Evolutionary conservation across 1,140 invertebrate genomes (phyloP).

Genomic region (Sycophaga agraensis): DNA sequence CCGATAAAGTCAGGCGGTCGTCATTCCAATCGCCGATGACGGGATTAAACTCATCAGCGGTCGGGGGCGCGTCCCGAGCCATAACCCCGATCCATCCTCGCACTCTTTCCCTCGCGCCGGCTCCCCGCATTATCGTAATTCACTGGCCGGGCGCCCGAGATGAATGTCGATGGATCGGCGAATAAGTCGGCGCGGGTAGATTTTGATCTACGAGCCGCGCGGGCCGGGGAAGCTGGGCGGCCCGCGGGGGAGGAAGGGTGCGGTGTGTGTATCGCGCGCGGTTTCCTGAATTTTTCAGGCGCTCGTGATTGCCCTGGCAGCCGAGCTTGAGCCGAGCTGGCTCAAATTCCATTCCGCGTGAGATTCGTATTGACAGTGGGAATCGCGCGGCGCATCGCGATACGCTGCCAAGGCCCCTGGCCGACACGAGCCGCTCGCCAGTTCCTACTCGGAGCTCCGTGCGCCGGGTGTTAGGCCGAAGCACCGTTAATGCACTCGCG

Average conservation of each 20-base stretch:
- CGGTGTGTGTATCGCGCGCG: not conserved
- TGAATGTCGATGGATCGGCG: conserved; percentile 12
- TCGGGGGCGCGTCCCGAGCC: not conserved
- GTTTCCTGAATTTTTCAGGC: too few species aligned
- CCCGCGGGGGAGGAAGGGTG: too few species aligned
- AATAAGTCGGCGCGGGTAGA: not conserved
- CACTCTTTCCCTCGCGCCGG: conserved; percentile 7
- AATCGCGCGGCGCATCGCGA: too few species aligned
- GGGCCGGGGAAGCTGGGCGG: not conserved
- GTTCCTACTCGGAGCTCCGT: too few species aligned
- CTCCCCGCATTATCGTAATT: conserved; percentile 10
- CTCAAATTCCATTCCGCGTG: too few species aligned
- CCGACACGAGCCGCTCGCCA: too few species aligned
- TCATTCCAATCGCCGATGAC: conserved; percentile 17
- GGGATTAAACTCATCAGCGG: conserved; percentile 11
- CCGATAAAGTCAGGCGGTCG: conserved; percentile 20
- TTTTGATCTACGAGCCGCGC: conserved; percentile 1
- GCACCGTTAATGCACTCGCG: too few species aligned
- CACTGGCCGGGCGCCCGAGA: conserved; percentile 2
- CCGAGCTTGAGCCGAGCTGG: too few species aligned
- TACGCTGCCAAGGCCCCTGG: too few species aligned
- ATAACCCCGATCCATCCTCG: conserved; percentile 6
- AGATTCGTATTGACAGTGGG: too few species aligned
- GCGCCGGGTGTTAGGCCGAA: too few species aligned
- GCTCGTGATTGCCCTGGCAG: too few species aligned